phyloP scores from a whole-genome alignment of 2,888 invertebrate genomes.

The Agrilus biguttatus region DNA sequence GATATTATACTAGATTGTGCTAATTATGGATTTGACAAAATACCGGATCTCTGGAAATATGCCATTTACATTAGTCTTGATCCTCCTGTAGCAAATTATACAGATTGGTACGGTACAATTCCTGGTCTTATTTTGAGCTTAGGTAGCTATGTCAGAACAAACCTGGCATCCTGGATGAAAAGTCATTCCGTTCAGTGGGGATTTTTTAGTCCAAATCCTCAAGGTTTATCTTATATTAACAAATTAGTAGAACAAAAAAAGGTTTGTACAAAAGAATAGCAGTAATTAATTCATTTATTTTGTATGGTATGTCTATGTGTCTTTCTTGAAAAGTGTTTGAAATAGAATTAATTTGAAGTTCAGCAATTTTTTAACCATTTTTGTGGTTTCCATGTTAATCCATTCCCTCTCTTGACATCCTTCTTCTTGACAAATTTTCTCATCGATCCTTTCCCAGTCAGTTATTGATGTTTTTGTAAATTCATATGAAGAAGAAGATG shows the following conservation, averaged over 20 bases:
- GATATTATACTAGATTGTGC: slow-evolving; percentile 76
- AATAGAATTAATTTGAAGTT: too few relatives aligned
- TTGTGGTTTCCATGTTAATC: too few relatives aligned
- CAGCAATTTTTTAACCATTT: too few relatives aligned
- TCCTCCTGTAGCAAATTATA: slow-evolving; percentile 64
- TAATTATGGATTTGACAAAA: slow-evolving; percentile 45
- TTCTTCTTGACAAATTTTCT: too few relatives aligned
- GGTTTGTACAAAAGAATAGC: slow-evolving; percentile 27
- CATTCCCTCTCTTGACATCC: too few relatives aligned
- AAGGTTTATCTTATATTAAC: slow-evolving; percentile 52
- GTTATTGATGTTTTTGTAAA: too few relatives aligned
- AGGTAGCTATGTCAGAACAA: slow-evolving; percentile 37
- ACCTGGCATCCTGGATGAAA: slow-evolving; percentile 30
- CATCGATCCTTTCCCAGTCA: too few relatives aligned
- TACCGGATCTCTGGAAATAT: slow-evolving; percentile 43
- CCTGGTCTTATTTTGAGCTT: slow-evolving; percentile 47
- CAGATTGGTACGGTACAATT: slow-evolving; percentile 56
- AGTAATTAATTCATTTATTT: too few relatives aligned
- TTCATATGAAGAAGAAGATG: too few relatives aligned
- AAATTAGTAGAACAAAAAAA: slow-evolving; percentile 50
- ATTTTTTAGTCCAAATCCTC: slow-evolving; percentile 58
- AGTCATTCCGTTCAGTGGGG: slow-evolving; percentile 52
- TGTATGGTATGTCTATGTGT: too few relatives aligned
- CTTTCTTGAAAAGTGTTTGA: too few relatives aligned
- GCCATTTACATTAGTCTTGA: slow-evolving; percentile 64